Evolutionary conservation across 2,113 vertebrate genomes (phyloP).

Genomic region (Australoheros scitulus): DNA sequence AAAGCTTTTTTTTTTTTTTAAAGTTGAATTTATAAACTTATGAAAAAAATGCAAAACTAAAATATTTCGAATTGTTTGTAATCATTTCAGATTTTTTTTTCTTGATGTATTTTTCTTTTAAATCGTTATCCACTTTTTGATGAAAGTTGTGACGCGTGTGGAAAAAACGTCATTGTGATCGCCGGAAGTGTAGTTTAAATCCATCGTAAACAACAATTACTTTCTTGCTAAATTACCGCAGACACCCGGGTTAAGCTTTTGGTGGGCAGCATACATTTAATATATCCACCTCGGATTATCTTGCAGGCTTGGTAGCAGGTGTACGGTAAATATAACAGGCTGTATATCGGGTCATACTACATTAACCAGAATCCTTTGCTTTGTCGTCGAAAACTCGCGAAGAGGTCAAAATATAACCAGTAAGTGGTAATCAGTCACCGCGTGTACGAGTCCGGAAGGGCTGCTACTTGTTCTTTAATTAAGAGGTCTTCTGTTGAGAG

Average conservation of each 20-base stretch:
- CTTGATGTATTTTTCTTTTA: too few species aligned
- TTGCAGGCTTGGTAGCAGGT: rapidly evolving
- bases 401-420: slow-evolving; percentile 49
- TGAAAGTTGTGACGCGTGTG: background rate
- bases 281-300: rapidly evolving
- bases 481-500: rapidly evolving
- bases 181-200: background rate
- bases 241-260: rapidly evolving
- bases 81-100: too few species aligned
- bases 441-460: background rate
- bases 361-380: slow-evolving; percentile 23
- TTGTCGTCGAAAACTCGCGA: background rate
- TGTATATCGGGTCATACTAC: background rate
- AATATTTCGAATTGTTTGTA: too few species aligned
- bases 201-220: rapidly evolving
- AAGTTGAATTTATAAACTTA: too few species aligned
- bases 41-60: too few species aligned
- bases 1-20: too few species aligned
- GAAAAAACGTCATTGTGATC: background rate
- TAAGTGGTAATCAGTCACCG: background rate
- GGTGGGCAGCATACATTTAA: too few species aligned
- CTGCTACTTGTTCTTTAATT: background rate
- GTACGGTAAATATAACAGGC: background rate
- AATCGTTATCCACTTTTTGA: too few species aligned
- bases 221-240: rapidly evolving